phyloP scores from a whole-genome alignment of 2,113 vertebrate genomes.

The Arenaria interpres region DNA sequence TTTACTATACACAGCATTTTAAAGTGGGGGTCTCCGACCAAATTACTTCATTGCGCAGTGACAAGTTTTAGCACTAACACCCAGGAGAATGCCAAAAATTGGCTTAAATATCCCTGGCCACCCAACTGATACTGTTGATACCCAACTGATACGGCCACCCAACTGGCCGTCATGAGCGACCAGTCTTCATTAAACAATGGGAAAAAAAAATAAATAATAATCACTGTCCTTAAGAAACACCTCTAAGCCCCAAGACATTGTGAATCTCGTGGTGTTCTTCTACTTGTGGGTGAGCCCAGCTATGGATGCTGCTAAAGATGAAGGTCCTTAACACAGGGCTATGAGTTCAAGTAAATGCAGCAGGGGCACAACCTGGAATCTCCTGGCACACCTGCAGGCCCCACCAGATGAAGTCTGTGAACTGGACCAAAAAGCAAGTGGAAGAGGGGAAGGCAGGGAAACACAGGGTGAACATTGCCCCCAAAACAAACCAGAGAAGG shows the following conservation, averaged over 20 bases:
- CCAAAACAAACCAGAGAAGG: neutral
- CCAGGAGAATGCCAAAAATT: neutral
- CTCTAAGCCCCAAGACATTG: neutral
- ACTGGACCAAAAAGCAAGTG: neutral
- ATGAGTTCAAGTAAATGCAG: neutral
- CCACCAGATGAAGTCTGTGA: neutral
- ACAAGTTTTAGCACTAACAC: neutral
- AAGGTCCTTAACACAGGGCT: neutral
- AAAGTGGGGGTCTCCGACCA: neutral
- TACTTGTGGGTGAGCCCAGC: neutral
- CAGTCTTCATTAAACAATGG: neutral
- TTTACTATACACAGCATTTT: neutral
- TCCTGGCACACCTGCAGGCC: neutral
- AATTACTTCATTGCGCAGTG: neutral
- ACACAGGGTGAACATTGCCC: accelerated
- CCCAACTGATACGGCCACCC: neutral
- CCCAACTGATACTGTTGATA: neutral
- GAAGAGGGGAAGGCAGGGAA: neutral
- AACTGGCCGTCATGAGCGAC: neutral
- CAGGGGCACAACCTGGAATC: neutral
- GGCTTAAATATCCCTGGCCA: neutral
- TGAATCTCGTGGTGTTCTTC: accelerated
- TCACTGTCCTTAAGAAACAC: neutral
- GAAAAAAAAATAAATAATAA: neutral
- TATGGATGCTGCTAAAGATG: neutral